Evolutionary conservation across 2,797 vertebrate genomes (phyloP), one percentile per base, ranked within the genome.

Genomic region (Thunnus albacares): DNA sequence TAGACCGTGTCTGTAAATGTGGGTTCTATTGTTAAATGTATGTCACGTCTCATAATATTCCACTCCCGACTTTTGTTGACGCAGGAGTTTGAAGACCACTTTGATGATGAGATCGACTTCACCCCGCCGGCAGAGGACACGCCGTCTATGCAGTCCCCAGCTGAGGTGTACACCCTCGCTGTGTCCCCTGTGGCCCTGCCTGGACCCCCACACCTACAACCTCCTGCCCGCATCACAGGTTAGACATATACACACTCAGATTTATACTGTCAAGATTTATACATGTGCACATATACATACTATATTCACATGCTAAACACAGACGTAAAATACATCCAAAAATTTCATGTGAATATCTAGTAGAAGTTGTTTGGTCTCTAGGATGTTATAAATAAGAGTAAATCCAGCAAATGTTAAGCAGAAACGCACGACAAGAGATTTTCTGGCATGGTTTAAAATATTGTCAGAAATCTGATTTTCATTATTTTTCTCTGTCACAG

Each of bases 21-120:
- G 20, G 11, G 17, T 6, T 45, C 18, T n/a, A 9, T 12, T 43
- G 6, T 49, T 47, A 68, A 55, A 68, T 1, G 33, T n/a, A 15
- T 20, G 15, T 56, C 28, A 53, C 3, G 28, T 30, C 28, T 30
- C 28, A 7, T 56, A 49, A 70, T 51, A 24, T 73, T 53, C 13
- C 20, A 3, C 5, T 20, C 10, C 1, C 56, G 4, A 1, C 43
- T 63, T 60, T 66, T 73, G 18, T 65, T 56, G 5, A 51, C 6
- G 0, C 82, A 99, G 98, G 98, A 99, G 87, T 99, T 99, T 92
- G 98, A 99, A 92, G 98, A 99, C 94, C 97, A 99, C 91, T 98
- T 99, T 93, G 98, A 99, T 18, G 97, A 99, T 94, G 98, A 99
- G 88, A 96, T 98, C 72, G 98, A 99, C 92, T 99, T 99, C 92